phyloP scores from a whole-genome alignment of 1,140 invertebrate species.

The Eulimnadia texana region DNA sequence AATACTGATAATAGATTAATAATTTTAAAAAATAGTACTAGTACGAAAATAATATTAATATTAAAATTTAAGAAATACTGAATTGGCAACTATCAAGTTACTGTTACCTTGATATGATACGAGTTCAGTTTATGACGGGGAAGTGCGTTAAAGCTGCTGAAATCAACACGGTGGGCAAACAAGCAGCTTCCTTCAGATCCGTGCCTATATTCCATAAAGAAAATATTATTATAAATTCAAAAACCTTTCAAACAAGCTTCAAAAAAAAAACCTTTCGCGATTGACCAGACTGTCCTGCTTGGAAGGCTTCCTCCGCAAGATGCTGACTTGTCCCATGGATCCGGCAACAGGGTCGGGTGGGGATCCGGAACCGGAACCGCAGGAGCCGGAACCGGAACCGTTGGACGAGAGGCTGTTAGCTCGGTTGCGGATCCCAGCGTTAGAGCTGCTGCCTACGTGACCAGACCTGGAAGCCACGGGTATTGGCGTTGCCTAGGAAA shows the following conservation, averaged over 20 bases:
- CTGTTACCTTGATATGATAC: constrained; percentile 96
- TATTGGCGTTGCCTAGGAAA: constrained; percentile 26
- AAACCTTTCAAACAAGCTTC: too few species aligned
- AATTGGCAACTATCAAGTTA: too few species aligned
- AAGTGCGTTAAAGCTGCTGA: constrained; percentile 84
- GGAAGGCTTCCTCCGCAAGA: constrained; percentile 39
- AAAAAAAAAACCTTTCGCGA: not conserved
- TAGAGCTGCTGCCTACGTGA: constrained; percentile 19
- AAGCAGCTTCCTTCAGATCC: constrained; percentile 76
- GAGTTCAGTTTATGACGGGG: constrained; percentile 92
- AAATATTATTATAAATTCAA: constrained; percentile 39
- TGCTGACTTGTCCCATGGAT: not conserved
- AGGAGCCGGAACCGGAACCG: constrained; percentile 46
- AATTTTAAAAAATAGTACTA: constrained; percentile 6
- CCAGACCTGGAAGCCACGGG: constrained; percentile 20
- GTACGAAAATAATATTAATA: not conserved
- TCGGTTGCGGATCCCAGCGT: constrained; percentile 24
- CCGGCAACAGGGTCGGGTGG: not conserved
- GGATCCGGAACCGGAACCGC: constrained; percentile 36
- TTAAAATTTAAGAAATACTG: not conserved
- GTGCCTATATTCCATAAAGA: constrained; percentile 51
- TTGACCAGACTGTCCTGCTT: not conserved
- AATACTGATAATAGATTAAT: not conserved
- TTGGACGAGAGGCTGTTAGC: constrained; percentile 48
- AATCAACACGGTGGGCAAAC: constrained; percentile 76